Base-by-base conservation (phyloP, 37 sponge, comb jelly and placozoan genomes). In the Hormiphora californensis region DNA sequence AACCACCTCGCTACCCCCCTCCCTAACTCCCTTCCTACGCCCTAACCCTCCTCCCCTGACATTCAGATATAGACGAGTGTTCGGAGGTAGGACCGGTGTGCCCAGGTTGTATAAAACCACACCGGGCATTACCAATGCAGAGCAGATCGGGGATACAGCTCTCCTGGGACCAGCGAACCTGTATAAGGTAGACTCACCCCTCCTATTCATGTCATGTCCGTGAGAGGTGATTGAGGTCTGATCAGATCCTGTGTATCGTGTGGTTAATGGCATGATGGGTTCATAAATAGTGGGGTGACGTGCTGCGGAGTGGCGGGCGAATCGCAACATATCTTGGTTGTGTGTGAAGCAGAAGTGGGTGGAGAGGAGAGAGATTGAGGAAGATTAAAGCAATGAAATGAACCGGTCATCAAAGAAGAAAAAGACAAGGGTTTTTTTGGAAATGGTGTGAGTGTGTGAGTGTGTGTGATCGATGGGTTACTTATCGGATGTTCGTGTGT, bases 1-100 rank as follows among this genome's bases (percentile, higher is more conserved):
- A 17, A 46, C 8, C 8, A 46, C 51, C 51, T 12, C 12, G 11
- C 12, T 46, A 46, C 51, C 51, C 51, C 12, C 51, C 51, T 12
- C 12, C 51, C 12, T 12, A 46, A 8, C 51, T 46, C 51, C 12
- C 51, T 12, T 46, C 51, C 12, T 17, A 46, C 8, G 8, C 51
- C 51, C 51, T 46, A 17, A 8, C 12, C 12, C 51, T 46, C 51
- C 51, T 12, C 51, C 51, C 51, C 11, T 46, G 12, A 8, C 51
- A 8, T 12, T 17, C 89, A 91, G 92, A 91, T 89, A 91, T 89
- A 12, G 61, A 91, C 87, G 91, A 91, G 81, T 91, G 91, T 73
- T 33, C 49, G n/a, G 34, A 33, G 0, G 67, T 5, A 27, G 21
- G 54, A 86, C 2, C 22, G 27, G 36, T 91, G 91, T 54, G 15